Base-by-base conservation (phyloP, 2,888 invertebrate genomes). In the Pseudococcus jackbeardsleyi region DNA sequence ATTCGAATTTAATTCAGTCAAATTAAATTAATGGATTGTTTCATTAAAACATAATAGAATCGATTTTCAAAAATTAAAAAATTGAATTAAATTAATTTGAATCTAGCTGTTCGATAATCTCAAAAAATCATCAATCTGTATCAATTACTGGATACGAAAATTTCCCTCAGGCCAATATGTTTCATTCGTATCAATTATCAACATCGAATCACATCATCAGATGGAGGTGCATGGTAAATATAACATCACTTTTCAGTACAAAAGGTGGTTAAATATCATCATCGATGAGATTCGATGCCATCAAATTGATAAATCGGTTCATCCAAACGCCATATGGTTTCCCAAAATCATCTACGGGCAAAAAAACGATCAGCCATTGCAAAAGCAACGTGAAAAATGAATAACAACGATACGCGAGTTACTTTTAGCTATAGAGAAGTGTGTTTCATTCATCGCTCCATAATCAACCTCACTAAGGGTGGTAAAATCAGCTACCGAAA, bases 141-240 rank as follows among this genome's bases (percentile, higher is more conserved):
- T 33, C 26, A 33, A 33, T 33, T 54, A 0, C 17, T 50, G 15
- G 54, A 17, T 1, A 50, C 19, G 59, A 59, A 59, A n/a, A 59
- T 33, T 33, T 33, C 1, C 1, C 26, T n/a, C 26, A 33, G 1
- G 1, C 22, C 64, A 59, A 4, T 7, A n/a, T 5, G 8, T 4
- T 33, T 33, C 3, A 33, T 33, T 33, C 26, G 26, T 33, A 19
- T 59, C 59, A 59, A 17, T 59, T 59, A 19, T 11, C 11, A 72
- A 12, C 72, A 33, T 72, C 33, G 39, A 46, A 46, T 82, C 46
- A 19, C 79, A 46, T 46, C 46, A 19, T 82, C 79, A 82, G 79
- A 82, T 82, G 79, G 79, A 82, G 79, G 79, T 82, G 79, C 79
- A 82, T 82, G 79, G n/a, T 82, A n/a, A 82, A 33, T n/a, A 82